Evolutionary conservation across 2,797 vertebrate species (phyloP).

Genomic region (Garrulus glandarius): DNA sequence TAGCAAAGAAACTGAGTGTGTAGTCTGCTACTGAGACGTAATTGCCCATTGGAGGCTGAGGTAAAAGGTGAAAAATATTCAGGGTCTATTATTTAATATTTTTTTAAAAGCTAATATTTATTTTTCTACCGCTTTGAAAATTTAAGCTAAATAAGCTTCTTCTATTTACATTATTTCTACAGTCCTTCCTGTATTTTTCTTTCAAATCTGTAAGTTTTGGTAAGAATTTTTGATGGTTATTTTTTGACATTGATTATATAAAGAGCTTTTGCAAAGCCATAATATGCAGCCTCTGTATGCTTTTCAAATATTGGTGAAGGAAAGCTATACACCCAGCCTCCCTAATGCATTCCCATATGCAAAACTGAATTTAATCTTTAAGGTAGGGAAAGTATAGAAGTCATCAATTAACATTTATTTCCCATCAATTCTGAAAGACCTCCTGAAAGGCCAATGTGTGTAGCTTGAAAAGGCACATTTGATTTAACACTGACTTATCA

Average conservation of each 20-base stretch:
- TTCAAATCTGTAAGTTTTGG: neutral
- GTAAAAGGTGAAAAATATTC: neutral
- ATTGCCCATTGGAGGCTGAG: neutral
- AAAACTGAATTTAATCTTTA: neutral
- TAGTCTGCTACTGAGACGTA: neutral
- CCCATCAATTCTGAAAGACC: neutral
- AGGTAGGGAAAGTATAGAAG: neutral
- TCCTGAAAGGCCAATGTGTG: neutral
- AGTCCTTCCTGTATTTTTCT: neutral
- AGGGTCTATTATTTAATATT: neutral
- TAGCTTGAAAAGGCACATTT: neutral
- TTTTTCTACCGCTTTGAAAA: neutral
- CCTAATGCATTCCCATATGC: neutral
- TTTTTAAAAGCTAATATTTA: neutral
- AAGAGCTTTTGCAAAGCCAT: neutral
- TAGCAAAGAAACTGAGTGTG: neutral
- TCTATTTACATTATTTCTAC: neutral
- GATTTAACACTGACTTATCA: neutral
- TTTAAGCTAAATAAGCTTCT: neutral
- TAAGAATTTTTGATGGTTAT: neutral
- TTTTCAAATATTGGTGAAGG: neutral
- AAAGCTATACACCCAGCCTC: neutral
- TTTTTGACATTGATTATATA: neutral
- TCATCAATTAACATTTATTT: neutral
- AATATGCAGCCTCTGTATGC: neutral